Conservation (phyloP, 2,797 vertebrate genomes). For the Ateles fusciceps region DNA sequence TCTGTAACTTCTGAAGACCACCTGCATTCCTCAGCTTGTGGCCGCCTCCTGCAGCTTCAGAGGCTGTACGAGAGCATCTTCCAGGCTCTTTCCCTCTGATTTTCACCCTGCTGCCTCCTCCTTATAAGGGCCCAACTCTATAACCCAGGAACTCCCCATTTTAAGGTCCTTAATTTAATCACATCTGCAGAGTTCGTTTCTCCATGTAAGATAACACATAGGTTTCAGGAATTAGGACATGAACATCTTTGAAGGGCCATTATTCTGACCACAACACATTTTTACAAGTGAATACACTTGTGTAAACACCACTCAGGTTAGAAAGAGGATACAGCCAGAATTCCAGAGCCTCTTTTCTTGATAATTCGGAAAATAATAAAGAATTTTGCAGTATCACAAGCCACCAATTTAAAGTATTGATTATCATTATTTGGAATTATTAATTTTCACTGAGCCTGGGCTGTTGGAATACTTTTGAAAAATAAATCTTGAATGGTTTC, state of each 20-base stretch:
- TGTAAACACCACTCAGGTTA: neutral
- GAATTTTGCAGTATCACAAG: neutral
- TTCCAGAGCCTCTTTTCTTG: neutral
- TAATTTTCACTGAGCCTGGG: neutral
- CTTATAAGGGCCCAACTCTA: too few relatives aligned
- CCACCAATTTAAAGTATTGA: neutral
- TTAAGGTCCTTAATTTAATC: neutral
- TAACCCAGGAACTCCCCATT: neutral
- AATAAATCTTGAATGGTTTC: neutral
- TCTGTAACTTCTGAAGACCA: neutral
- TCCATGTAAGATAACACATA: neutral
- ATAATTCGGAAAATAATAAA: constrained; percentile 15
- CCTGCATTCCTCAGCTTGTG: neutral
- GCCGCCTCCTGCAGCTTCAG: neutral
- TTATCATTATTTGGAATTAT: constrained; percentile 5
- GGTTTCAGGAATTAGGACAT: neutral
- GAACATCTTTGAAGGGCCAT: neutral
- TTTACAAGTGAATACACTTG: neutral
- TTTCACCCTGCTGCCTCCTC: neutral
- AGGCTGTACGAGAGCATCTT: neutral
- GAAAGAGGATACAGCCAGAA: neutral
- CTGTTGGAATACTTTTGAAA: neutral
- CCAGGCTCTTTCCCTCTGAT: neutral
- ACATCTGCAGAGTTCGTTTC: neutral
- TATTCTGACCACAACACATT: neutral